Evolutionary conservation across 1,140 invertebrate species (phyloP).

Genomic region (Sipha flava): DNA sequence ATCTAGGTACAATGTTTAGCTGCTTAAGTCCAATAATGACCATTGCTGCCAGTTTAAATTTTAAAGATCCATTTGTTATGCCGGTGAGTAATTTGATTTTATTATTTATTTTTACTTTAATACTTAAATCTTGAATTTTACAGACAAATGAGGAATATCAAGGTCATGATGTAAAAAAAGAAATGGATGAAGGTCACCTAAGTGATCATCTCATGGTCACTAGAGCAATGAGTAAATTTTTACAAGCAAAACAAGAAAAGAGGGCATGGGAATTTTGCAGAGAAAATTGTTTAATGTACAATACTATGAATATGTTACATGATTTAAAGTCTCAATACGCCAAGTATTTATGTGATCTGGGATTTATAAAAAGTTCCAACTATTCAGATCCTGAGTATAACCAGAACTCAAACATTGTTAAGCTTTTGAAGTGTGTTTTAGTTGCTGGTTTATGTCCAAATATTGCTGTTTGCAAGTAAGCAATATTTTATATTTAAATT

Average conservation of each 20-base stretch:
- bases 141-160: conserved; percentile 59
- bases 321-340: conserved; percentile 56
- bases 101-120: not conserved
- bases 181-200: conserved; percentile 54
- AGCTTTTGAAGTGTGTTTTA: conserved; percentile 72
- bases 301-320: conserved; percentile 56
- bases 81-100: conserved; percentile 50
- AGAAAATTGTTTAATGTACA: conserved; percentile 63
- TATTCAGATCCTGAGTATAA: conserved; percentile 55
- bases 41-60: conserved; percentile 74
- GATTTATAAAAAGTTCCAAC: conserved; percentile 55
- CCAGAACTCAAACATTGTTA: conserved; percentile 63
- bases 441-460: conserved; percentile 86
- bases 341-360: conserved; percentile 60
- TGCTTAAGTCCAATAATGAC: conserved; percentile 79
- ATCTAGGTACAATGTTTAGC: conserved; percentile 77
- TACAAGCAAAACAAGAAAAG: conserved; percentile 43
- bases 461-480: conserved; percentile 55
- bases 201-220: conserved; percentile 79
- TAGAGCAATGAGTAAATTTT: conserved; percentile 62
- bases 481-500: not conserved
- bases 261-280: conserved; percentile 56
- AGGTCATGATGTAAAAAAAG: conserved; percentile 50
- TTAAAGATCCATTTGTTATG: conserved; percentile 77
- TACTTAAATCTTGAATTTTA: conserved; percentile 19